Base-by-base conservation (phyloP, 92 coral and sea anemone genomes). In the Epizoanthus stellaris region DNA sequence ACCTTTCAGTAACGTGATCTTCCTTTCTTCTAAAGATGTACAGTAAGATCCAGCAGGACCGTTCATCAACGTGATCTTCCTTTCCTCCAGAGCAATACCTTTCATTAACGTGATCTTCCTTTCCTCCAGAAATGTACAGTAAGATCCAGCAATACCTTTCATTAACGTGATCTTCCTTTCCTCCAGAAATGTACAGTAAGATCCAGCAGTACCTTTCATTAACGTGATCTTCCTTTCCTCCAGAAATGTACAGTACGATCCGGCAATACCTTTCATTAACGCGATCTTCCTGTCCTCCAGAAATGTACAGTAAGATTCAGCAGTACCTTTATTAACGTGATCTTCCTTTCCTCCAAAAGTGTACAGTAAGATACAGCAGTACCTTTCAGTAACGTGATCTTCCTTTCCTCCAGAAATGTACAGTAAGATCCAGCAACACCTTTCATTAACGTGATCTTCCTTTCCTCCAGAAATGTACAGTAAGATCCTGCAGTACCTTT, bases 171-270 rank as follows among this genome's bases (percentile, higher is more conserved):
- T 0, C 61, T 54, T 59, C 45, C 21, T 25, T 9, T 21, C 38
- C 76, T 80, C 30, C 85, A 96, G 99, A 96, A 66, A 66, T 92
- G 66, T 96, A 96, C 79, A 87, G 87, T 38, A 94, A 89, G 71
- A 91, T 96, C 74, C 87, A 94, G 77, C 90, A 96, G 86, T 91
- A 93, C 80, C 87, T 94, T 30, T 30, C 36, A 30, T 19, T 8
- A 76, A 10, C 36, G 19, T 10, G 5, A 40, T 0, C 61, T 54
- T 59, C 45, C 21, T 25, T 9, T 21, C 38, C 76, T 80, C 30
- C 85, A 96, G 99, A 96, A 66, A 66, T 92, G 66, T 96, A 96
- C 79, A 87, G 87, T 38, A 94, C 88, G 71, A 91, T 96, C 74
- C 87, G 92, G 77, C 90, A 96, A 84, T 91, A 93, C 80, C 87